Evolutionary conservation across 1,140 invertebrate genomes (phyloP), one percentile per base, ranked within the genome.

Genomic region (Philotrypesis tridentata): DNA sequence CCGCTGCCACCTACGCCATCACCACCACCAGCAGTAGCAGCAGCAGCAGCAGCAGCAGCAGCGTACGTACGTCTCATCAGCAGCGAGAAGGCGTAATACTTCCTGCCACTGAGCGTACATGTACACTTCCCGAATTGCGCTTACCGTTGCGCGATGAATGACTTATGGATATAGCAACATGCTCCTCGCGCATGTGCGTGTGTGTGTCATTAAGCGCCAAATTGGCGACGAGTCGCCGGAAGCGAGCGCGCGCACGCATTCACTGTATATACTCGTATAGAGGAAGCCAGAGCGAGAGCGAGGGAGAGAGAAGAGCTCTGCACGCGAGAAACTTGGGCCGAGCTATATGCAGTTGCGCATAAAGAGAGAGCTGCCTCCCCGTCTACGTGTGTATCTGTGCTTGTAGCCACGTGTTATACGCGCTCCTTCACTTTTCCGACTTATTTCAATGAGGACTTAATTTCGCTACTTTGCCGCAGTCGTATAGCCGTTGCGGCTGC

Each of bases 381-480:
- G n/a, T 37, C 33, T 37, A 37, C 9, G 33, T 37, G 33, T 37
- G 9, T 37, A 9, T 37, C 3, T 37, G 33, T 37, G 63, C 23
- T 8, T 17, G n/a, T n/a, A 55, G 23, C 23, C 63, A 29, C 63
- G 63, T 27, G 63, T 65, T 29, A 65, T 29, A 14, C 27, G 63
- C 63, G 23, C 63, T 29, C 73, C 55, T 70, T 81, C 73, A 77
- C 74, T 82, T 76, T 82, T 82, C 80, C 25, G 37, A 29, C 79
- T 68, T 61, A 75, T 75, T 75, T 81, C 79, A 81, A 75, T 60
- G 80, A 82, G 80, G 67, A 82, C 80, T 82, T 82, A 68, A 82
- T 82, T 82, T 71, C 43, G 43, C 73, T 48, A 48, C 37, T 74
- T 74, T 25, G 21, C 79, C 12, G 33, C 9, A 70, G 43, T 60